A percentile compares a stretch with the other conserved stretches of the same genome.
Conservation (phyloP, 1,140 invertebrate genomes). For the Heliconius hewitsoni region DNA sequence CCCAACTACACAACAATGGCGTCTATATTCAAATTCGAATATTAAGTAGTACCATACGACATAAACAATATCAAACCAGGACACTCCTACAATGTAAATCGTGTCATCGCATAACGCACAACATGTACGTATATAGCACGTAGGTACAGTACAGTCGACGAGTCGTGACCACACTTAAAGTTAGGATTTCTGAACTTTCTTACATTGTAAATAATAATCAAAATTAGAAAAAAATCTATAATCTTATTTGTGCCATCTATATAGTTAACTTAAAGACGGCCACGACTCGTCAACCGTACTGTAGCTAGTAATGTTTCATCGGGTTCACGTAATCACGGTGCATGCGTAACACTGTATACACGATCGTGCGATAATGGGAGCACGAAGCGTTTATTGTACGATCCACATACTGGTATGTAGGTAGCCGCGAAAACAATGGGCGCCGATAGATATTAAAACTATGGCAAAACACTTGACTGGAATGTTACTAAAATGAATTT, state of each 20-base stretch:
- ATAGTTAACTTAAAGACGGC: too few species aligned
- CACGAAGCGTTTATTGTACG: slow-evolving; percentile 26
- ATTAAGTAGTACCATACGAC: background rate
- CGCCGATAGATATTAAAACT: background rate
- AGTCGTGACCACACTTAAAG: too few species aligned
- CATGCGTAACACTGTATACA: slow-evolving; percentile 28
- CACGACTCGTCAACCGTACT: too few species aligned
- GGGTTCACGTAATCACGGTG: slow-evolving; percentile 27
- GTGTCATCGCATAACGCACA: slow-evolving; percentile 12
- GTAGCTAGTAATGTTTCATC: slow-evolving; percentile 8
- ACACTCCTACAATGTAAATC: background rate
- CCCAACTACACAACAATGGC: background rate
- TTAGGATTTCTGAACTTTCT: too few species aligned
- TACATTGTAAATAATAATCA: too few species aligned
- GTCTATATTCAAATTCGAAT: background rate
- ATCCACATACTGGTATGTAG: background rate
- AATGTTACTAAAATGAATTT: background rate
- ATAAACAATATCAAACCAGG: background rate
- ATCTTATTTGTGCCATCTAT: too few species aligned
- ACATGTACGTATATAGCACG: background rate
- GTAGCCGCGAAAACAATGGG: background rate
- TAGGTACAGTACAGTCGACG: too few species aligned
- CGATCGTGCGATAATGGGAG: slow-evolving; percentile 29
- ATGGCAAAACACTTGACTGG: background rate
- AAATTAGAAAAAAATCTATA: too few species aligned